Conservation (phyloP, 2,797 vertebrate genomes). For the Anableps anableps region DNA sequence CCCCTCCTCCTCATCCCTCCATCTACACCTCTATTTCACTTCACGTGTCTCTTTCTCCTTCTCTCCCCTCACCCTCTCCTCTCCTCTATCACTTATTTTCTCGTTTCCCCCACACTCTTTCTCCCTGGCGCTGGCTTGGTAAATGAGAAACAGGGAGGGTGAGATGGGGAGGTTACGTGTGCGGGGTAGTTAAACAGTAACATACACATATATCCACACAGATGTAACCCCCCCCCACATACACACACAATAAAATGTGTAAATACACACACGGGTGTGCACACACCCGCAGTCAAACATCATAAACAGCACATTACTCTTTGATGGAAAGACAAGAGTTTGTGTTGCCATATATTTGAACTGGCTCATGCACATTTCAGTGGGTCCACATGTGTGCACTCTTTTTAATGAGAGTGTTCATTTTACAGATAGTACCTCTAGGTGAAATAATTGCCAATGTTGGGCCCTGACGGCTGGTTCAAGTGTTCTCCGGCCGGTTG, state of each 20-base stretch:
- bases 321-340: conserved; percentile 69
- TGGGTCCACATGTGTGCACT: conserved; percentile 35
- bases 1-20: conserved; percentile 20
- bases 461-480: conserved; percentile 60
- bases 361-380: conserved; percentile 42
- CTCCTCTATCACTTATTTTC: conserved; percentile 74
- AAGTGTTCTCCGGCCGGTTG: conserved; percentile 74
- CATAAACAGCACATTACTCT: conserved; percentile 68
- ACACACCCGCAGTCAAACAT: conserved; percentile 58
- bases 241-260: conserved; percentile 28
- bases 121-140: conserved; percentile 73
- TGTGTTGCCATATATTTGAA: conserved; percentile 64
- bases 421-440: conserved; percentile 72
- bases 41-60: conserved; percentile 54
- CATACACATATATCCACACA: conserved; percentile 67
- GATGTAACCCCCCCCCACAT: conserved; percentile 36
- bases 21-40: conserved; percentile 49
- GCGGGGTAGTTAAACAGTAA: conserved; percentile 82
- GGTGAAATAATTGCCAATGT: conserved; percentile 75
- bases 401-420: conserved; percentile 79
- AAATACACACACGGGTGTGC: conserved; percentile 39
- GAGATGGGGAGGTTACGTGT: conserved; percentile 85
- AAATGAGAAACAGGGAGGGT: conserved; percentile 87
- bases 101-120: conserved; percentile 70
- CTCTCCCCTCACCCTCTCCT: conserved; percentile 51